Evolutionary conservation across 2,888 invertebrate species (phyloP).

Genomic region (Tetragonisca angustula): DNA sequence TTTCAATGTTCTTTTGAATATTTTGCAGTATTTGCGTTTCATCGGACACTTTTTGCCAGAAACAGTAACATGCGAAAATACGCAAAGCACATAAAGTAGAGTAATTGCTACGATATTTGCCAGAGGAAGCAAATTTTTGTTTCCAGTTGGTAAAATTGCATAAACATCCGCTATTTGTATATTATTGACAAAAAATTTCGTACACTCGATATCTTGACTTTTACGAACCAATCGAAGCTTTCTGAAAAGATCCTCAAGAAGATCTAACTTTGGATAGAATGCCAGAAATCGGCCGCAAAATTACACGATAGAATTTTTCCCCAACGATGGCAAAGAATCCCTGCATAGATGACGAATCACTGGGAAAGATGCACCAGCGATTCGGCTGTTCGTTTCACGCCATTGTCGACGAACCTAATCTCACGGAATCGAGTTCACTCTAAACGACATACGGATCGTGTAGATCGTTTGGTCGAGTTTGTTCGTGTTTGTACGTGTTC

Average conservation of each 20-base stretch:
- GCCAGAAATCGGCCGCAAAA: neutral
- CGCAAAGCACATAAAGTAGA: no score
- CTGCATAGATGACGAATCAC: neutral
- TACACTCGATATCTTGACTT: neutral
- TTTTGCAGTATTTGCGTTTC: neutral
- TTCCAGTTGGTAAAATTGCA: no score
- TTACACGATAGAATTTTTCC: neutral
- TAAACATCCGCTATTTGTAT: neutral
- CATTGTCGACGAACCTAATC: neutral
- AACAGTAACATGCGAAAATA: no score
- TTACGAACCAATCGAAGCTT: neutral
- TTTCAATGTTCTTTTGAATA: no score
- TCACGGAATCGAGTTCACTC: neutral
- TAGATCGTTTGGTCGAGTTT: conserved; percentile 30
- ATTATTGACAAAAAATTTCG: neutral
- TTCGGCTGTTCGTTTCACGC: conserved; percentile 12
- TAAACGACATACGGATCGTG: conserved; percentile 3
- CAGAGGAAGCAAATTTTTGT: no score
- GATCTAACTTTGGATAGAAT: neutral
- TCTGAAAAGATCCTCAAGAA: no score
- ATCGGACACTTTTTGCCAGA: no score
- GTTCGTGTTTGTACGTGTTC: conserved; percentile 43
- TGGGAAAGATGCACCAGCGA: conserved; percentile 3
- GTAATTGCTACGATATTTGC: no score
- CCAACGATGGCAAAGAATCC: conserved; percentile 22